Evolutionary conservation across 2,888 invertebrate species (phyloP).

Genomic region (Tachina grossa): DNA sequence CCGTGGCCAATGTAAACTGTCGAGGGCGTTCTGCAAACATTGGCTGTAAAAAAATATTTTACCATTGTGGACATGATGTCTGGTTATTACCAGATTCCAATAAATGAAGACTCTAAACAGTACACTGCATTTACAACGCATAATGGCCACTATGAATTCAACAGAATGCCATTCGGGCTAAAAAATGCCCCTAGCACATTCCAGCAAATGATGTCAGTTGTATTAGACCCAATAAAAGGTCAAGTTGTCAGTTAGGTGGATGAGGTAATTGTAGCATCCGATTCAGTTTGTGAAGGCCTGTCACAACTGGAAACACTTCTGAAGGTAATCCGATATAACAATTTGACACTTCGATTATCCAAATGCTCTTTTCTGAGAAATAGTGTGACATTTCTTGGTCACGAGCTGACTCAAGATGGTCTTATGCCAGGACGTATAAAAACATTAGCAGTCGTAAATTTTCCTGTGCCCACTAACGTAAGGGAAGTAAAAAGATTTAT

Average conservation of each 20-base stretch:
- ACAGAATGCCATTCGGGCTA: constrained; percentile 54
- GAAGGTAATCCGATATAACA: neutral
- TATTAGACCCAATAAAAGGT: constrained; percentile 42
- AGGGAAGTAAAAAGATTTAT: no score
- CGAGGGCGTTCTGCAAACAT: constrained; percentile 72
- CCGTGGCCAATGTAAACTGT: constrained; percentile 66
- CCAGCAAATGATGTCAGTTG: constrained; percentile 74
- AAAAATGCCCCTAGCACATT: constrained; percentile 78
- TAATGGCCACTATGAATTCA: constrained; percentile 21
- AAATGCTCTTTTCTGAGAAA: constrained; percentile 36
- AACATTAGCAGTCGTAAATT: constrained; percentile 70
- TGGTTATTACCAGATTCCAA: no score
- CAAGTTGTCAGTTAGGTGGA: constrained; percentile 54
- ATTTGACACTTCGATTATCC: constrained; percentile 20
- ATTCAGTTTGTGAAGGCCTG: constrained; percentile 1
- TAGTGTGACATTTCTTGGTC: constrained; percentile 20
- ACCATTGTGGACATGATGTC: constrained; percentile 19
- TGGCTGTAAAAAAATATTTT: constrained; percentile 73
- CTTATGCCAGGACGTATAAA: constrained; percentile 74
- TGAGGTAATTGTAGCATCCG: constrained; percentile 21
- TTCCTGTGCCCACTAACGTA: no score
- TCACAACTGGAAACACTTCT: constrained; percentile 9
- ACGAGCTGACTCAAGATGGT: constrained; percentile 58
- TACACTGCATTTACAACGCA: no score
- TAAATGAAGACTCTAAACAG: no score